Conservation (phyloP, 2,888 invertebrate species). For the Apotomis betuletana region DNA sequence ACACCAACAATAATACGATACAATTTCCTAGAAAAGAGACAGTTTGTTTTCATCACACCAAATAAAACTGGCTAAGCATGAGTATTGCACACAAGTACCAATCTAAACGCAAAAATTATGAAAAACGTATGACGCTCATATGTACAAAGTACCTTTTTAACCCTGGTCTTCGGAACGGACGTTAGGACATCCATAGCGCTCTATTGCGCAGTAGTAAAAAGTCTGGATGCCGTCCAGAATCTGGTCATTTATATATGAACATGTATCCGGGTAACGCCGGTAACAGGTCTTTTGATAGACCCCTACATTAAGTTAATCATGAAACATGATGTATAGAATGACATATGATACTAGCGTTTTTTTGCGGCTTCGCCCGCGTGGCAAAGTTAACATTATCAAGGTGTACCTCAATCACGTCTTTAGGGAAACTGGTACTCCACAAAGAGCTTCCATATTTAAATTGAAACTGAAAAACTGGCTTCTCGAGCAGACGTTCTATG, state of each 20-base stretch:
- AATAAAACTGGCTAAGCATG: not conserved
- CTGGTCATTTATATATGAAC: conserved; percentile 40
- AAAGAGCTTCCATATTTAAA: too few species aligned
- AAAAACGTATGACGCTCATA: not conserved
- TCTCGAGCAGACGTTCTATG: too few species aligned
- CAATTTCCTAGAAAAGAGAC: not conserved
- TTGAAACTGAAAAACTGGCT: too few species aligned
- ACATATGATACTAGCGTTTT: not conserved
- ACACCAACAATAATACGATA: not conserved
- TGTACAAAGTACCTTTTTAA: not conserved
- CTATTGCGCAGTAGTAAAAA: conserved; percentile 51
- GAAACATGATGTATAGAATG: not conserved
- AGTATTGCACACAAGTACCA: not conserved
- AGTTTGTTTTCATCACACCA: not conserved
- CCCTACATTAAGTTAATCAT: not conserved
- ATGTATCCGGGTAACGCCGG: conserved; percentile 16
- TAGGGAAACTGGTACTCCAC: too few species aligned
- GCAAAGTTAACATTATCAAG: too few species aligned
- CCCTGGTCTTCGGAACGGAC: not conserved
- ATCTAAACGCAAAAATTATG: not conserved
- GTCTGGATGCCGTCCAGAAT: conserved; percentile 59
- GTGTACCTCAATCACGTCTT: too few species aligned
- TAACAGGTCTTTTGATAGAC: conserved; percentile 19
- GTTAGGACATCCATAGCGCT: conserved; percentile 25
- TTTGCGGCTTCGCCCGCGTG: too few species aligned